phyloP scores from a whole-genome alignment of 1,140 invertebrate genomes.

The Panulirus ornatus region DNA sequence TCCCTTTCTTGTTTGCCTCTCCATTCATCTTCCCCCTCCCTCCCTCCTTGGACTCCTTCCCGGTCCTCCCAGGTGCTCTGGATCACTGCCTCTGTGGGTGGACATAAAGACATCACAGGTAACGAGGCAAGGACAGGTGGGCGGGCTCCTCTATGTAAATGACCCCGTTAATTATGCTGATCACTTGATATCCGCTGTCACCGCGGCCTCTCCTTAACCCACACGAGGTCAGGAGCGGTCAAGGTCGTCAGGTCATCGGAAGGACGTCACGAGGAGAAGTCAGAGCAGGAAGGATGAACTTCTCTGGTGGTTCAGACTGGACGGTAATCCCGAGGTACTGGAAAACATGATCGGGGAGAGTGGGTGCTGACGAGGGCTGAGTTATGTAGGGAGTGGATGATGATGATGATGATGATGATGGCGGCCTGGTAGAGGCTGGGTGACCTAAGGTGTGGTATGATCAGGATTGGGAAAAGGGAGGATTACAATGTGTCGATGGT shows the following conservation, averaged over 20 bases:
- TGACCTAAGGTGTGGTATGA: no score
- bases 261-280: no score
- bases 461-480: no score
- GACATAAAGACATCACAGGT: slow-evolving; percentile 43
- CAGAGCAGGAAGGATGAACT: no score
- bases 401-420: no score
- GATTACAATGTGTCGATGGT: no score
- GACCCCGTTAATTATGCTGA: slow-evolving; percentile 48
- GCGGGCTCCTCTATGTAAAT: slow-evolving; percentile 44
- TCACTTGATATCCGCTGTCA: slow-evolving; percentile 23
- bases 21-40: not conserved
- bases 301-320: no score
- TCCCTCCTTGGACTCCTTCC: not conserved
- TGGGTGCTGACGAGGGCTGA: no score
- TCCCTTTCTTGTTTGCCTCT: not conserved
- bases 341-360: no score
- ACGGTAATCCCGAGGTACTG: no score
- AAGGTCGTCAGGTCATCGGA: not conserved
- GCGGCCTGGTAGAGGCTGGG: no score
- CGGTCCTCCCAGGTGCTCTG: not conserved
- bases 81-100: slow-evolving; percentile 16
- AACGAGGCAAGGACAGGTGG: slow-evolving; percentile 34
- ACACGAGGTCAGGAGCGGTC: slow-evolving; percentile 1
- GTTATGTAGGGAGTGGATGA: no score
- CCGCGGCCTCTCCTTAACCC: slow-evolving; percentile 35